A percentile compares a stretch with the other conserved stretches of the same genome.
Evolutionary conservation across 1,140 invertebrate species (phyloP).

Genomic region (Hypothenemus hampei): DNA sequence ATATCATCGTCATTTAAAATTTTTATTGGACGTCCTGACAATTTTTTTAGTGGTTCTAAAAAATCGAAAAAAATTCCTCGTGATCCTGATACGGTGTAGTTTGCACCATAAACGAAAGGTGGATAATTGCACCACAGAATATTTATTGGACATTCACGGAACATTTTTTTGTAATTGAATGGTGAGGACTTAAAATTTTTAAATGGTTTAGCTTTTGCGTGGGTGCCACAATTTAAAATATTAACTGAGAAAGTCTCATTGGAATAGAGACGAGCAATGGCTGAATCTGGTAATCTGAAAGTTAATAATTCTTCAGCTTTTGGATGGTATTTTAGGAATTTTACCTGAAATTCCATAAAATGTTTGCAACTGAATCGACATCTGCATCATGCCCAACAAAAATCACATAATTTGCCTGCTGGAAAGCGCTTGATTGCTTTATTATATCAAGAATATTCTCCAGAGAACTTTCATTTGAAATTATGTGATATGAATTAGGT

Average conservation of each 20-base stretch:
- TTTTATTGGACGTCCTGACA: background rate
- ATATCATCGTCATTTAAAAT: background rate
- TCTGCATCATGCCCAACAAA: background rate
- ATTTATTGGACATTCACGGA: background rate
- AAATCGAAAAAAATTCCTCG: background rate
- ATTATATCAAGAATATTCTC: background rate
- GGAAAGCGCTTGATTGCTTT: background rate
- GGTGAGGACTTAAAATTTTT: background rate
- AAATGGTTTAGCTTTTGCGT: background rate
- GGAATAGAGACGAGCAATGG: background rate
- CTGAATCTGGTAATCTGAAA: background rate
- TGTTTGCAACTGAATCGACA: background rate
- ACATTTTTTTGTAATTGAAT: background rate
- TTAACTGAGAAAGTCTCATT: background rate
- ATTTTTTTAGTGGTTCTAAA: background rate
- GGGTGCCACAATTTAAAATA: background rate
- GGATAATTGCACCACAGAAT: background rate
- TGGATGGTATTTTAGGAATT: background rate
- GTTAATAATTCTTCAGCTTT: background rate
- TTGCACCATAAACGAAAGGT: background rate
- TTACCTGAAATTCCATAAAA: background rate
- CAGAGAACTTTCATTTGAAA: background rate
- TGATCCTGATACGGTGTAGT: background rate
- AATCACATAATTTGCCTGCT: background rate
- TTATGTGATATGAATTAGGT: background rate